Conservation (phyloP, 2,797 vertebrate species). For the Acanthiza pusilla region DNA sequence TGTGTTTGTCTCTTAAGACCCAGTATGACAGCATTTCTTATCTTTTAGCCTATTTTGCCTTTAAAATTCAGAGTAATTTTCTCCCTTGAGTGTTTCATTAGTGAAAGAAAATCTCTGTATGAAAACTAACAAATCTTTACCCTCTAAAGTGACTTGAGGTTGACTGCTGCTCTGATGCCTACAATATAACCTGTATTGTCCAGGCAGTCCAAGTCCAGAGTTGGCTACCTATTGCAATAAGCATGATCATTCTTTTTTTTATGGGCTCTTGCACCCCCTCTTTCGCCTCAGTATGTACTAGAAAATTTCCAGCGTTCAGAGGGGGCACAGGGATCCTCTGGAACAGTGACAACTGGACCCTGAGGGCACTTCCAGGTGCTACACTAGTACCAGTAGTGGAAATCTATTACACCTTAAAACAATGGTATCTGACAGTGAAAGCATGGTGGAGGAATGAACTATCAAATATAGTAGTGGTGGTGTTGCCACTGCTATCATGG, state of each 20-base stretch:
- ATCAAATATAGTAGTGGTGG: not conserved
- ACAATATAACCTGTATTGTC: not conserved
- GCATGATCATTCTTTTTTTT: not conserved
- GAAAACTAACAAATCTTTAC: not conserved
- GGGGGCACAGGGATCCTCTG: not conserved
- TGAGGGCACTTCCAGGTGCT: not conserved
- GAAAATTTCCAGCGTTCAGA: not conserved
- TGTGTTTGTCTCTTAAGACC: fast-evolving
- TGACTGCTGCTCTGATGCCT: not conserved
- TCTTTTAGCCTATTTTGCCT: not conserved
- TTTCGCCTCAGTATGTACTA: not conserved
- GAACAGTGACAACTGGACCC: not conserved
- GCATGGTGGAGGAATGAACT: not conserved
- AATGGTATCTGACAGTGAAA: not conserved
- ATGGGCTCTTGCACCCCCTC: not conserved
- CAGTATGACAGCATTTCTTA: not conserved
- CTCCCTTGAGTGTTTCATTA: not conserved
- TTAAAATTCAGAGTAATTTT: not conserved
- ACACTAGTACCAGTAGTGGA: not conserved
- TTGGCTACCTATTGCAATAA: not conserved
- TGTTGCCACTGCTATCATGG: not conserved
- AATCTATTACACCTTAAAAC: not conserved
- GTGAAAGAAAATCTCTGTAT: not conserved
- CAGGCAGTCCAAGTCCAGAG: not conserved
- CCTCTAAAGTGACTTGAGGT: not conserved